phyloP scores from a whole-genome alignment of 2,113 vertebrate genomes.

The Pluvialis apricaria region DNA sequence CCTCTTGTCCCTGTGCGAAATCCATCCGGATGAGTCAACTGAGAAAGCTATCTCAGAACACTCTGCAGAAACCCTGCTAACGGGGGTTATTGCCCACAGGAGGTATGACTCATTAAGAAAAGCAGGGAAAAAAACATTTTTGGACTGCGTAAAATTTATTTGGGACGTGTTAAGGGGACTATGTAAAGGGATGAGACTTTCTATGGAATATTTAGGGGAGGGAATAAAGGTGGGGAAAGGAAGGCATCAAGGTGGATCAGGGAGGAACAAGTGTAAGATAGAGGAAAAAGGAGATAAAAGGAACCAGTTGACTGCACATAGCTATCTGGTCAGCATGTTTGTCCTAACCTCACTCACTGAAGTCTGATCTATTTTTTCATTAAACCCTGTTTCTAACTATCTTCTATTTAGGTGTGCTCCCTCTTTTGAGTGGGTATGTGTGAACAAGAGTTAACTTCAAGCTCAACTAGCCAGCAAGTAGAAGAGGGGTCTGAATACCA shows the following conservation, averaged over 20 bases:
- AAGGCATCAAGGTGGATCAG: background rate
- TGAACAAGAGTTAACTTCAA: background rate
- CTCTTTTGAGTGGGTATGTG: background rate
- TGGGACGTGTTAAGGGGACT: background rate
- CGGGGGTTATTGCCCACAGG: accelerated
- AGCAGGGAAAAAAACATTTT: background rate
- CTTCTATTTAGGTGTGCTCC: background rate
- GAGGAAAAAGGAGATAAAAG: background rate
- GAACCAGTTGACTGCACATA: background rate
- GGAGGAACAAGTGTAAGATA: background rate
- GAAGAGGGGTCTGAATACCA: background rate
- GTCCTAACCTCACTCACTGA: background rate
- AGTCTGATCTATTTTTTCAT: background rate
- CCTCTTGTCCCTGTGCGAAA: background rate
- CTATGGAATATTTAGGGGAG: background rate
- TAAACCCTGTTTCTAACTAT: background rate
- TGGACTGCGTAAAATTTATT: background rate
- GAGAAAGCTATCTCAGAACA: background rate
- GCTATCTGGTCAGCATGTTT: background rate
- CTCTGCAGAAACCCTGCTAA: background rate
- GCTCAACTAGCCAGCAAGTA: background rate
- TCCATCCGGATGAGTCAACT: background rate
- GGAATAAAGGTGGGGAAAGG: background rate
- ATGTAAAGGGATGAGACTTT: background rate
- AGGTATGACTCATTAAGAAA: accelerated